These are phyloP conservation scores for Microcebus lehilahytsara DNA, from an alignment of 2,113 vertebrate species.

Conservation along the genomic window DNA sequence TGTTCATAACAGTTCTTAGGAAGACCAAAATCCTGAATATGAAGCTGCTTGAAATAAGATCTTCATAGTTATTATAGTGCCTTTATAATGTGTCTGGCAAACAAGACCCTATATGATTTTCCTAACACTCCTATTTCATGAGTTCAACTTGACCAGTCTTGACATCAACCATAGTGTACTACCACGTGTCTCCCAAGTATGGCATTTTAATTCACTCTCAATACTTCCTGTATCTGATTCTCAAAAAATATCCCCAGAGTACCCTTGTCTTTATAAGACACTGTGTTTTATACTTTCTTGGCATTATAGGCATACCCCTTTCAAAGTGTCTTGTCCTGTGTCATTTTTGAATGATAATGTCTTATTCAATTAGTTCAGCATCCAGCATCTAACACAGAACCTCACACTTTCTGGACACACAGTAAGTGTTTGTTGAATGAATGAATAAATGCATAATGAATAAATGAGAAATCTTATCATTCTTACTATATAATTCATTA, in stretches of 20 bases:
- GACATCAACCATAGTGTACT: neutral
- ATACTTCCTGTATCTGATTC: neutral
- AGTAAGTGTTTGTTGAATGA: neutral
- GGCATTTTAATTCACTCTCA: neutral
- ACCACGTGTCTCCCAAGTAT: neutral
- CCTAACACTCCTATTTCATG: neutral
- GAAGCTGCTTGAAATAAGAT: neutral
- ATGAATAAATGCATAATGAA: neutral
- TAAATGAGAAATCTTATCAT: neutral
- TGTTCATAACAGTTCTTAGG: neutral
- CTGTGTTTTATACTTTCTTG: neutral
- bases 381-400: neutral
- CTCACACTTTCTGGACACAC: neutral
- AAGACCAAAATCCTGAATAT: neutral
- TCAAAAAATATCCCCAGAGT: neutral
- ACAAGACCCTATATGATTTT: neutral
- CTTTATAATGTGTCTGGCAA: neutral
- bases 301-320: neutral
- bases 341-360: neutral
- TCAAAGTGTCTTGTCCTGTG: neutral
- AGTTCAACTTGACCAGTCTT: neutral
- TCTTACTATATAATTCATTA: neutral
- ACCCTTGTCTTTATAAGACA: neutral
- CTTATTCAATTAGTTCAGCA: neutral
- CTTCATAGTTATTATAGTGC: neutral